These are phyloP conservation scores for Eudyptes chrysolophus DNA, from an alignment of 2,113 vertebrate genomes.

Conservation along the genomic window DNA sequence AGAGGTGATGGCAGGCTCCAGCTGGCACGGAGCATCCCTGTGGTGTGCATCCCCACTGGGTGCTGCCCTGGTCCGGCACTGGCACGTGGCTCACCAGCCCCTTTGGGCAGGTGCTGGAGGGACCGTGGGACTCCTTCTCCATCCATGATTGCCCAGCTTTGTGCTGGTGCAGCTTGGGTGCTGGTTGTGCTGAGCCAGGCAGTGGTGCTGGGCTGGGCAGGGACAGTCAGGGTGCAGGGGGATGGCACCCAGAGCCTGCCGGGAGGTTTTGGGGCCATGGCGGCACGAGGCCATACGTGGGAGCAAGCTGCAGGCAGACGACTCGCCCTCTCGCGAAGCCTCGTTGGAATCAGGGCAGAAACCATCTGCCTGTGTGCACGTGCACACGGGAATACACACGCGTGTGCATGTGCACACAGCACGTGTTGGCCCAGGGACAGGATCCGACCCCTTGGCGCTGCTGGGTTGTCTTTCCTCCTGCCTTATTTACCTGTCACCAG, in stretches of 20 bases:
- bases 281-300: fast-evolving
- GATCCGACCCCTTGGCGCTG: not conserved
- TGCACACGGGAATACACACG: fast-evolving
- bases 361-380: not conserved
- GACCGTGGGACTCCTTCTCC: not conserved
- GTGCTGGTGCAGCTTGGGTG: fast-evolving
- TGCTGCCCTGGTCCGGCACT: not conserved
- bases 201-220: not conserved
- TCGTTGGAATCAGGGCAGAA: not conserved
- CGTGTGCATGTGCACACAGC: not conserved
- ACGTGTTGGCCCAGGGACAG: fast-evolving
- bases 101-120: not conserved
- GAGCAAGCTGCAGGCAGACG: not conserved
- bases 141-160: not conserved
- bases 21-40: not conserved
- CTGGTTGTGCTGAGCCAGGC: not conserved
- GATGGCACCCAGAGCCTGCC: not conserved
- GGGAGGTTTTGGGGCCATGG: not conserved
- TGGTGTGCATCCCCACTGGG: not conserved
- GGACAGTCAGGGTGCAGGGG: not conserved
- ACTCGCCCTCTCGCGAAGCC: not conserved
- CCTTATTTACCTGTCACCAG: not conserved
- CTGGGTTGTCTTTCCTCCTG: not conserved
- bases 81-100: not conserved
- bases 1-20: not conserved